Evolutionary conservation across 1,140 invertebrate species (phyloP).

Genomic region (Aporrectodea caliginosa): DNA sequence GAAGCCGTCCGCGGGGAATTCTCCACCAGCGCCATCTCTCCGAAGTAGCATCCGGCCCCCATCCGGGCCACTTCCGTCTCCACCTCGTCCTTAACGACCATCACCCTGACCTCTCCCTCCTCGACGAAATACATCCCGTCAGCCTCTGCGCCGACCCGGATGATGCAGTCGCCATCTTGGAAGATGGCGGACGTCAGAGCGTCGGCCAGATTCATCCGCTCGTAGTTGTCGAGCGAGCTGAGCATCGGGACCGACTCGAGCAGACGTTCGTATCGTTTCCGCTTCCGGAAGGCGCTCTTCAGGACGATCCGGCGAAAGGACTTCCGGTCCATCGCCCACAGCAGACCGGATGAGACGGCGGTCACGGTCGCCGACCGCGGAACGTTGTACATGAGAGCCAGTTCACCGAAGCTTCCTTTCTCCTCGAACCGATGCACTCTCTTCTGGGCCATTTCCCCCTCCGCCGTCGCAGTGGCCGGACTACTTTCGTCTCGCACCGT

Average conservation of each 20-base stretch:
- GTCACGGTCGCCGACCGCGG: conserved; percentile 79
- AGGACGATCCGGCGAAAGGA: conserved; percentile 89
- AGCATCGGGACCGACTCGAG: conserved; percentile 81
- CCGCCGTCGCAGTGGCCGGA: background rate
- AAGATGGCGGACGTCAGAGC: conserved; percentile 79
- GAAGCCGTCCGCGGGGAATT: conserved; percentile 91
- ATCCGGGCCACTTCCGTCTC: conserved; percentile 45
- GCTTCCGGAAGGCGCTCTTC: conserved; percentile 91
- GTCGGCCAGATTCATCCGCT: conserved; percentile 93
- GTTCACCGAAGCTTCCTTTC: conserved; percentile 88
- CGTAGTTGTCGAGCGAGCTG: conserved; percentile 72
- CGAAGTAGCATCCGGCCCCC: conserved; percentile 52
- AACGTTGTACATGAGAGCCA: conserved; percentile 96
- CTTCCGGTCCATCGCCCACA: conserved; percentile 91
- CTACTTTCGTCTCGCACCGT: conserved; percentile 73
- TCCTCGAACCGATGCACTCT: conserved; percentile 35
- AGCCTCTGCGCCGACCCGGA: conserved; percentile 77
- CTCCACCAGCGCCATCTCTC: conserved; percentile 65
- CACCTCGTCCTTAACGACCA: background rate
- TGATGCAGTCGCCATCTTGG: conserved; percentile 74
- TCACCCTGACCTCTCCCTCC: conserved; percentile 68
- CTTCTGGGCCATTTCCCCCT: background rate
- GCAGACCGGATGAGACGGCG: conserved; percentile 71
- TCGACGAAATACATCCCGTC: conserved; percentile 98
- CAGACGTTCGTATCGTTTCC: conserved; percentile 91